Evolutionary conservation across 2,797 vertebrate species (phyloP).

Genomic region (Ctenopoma kingsleyae): DNA sequence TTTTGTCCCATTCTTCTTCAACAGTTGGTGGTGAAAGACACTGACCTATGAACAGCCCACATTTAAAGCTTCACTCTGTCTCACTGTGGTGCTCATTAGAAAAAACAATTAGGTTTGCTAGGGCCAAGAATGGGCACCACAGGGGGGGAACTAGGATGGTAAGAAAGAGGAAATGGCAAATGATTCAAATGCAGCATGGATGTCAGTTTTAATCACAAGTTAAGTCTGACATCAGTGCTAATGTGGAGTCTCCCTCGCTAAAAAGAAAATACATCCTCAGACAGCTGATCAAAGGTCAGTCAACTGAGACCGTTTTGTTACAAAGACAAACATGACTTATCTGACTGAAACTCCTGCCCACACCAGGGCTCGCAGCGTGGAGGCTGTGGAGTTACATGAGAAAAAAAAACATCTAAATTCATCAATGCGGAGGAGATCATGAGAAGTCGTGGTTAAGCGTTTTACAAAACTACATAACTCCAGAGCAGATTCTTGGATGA

Average conservation of each 20-base stretch:
- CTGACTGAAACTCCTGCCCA: conserved; percentile 71
- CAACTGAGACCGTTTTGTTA: conserved; percentile 48
- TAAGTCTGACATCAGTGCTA: conserved; percentile 16
- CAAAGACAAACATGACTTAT: conserved; percentile 83
- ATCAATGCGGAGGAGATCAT: neutral
- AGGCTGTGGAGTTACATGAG: conserved; percentile 17
- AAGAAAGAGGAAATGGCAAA: conserved; percentile 65
- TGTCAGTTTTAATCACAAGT: conserved; percentile 41
- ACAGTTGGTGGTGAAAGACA: conserved; percentile 71
- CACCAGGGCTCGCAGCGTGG: neutral
- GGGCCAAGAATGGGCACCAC: conserved; percentile 51
- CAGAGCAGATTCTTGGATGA: neutral
- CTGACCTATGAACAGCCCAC: conserved; percentile 62
- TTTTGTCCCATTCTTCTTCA: conserved; percentile 68
- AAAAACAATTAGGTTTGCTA: conserved; percentile 62
- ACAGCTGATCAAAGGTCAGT: conserved; percentile 79
- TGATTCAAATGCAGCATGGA: conserved; percentile 52
- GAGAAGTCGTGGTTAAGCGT: neutral
- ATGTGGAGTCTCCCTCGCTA: conserved; percentile 25
- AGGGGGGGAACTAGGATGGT: conserved; percentile 48
- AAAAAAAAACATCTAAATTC: conserved; percentile 7
- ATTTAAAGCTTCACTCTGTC: conserved; percentile 59
- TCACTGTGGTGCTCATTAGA: conserved; percentile 72
- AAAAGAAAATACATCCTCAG: neutral
- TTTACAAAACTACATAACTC: neutral